Percentiles rank a stretch among this genome's conserved stretches.
These are phyloP conservation scores for Caenorhabditis latens DNA, from an alignment of 1,140 invertebrate genomes.

Conservation along the genomic window DNA sequence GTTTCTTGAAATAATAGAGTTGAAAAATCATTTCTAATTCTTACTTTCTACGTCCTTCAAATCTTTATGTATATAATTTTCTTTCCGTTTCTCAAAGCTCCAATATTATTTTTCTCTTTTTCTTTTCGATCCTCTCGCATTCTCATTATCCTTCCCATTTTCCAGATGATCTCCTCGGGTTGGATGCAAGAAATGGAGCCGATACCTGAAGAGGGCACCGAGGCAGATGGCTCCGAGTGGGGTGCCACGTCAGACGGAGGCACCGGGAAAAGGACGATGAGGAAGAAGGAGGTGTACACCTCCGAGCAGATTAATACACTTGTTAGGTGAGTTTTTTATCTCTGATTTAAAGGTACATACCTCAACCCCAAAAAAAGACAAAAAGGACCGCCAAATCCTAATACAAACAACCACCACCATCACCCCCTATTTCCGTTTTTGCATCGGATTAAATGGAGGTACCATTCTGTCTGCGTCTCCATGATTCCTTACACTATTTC, in stretches of 20 bases:
- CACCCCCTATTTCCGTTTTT: neutral
- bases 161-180: slow-evolving; percentile 35
- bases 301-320: slow-evolving; percentile 68
- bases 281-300: slow-evolving; percentile 67
- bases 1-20: too few species aligned
- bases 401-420: neutral
- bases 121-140: too few species aligned
- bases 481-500: neutral
- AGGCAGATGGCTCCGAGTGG: slow-evolving; percentile 46
- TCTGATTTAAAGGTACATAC: too few species aligned
- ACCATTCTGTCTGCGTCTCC: neutral
- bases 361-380: neutral
- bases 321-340: slow-evolving; percentile 55
- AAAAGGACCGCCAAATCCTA: neutral
- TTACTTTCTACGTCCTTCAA: too few species aligned
- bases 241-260: slow-evolving; percentile 37
- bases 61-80: too few species aligned
- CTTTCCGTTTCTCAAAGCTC: too few species aligned
- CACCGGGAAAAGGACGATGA: slow-evolving; percentile 51
- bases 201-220: slow-evolving; percentile 67
- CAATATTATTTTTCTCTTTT: too few species aligned
- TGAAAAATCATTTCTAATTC: too few species aligned
- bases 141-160: neutral
- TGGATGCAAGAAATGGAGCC: slow-evolving; percentile 66
- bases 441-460: neutral